A percentile compares a stretch with the other conserved stretches of the same genome.
phyloP scores from a whole-genome alignment of 2,797 vertebrate species.

The Thamnophis elegans region DNA sequence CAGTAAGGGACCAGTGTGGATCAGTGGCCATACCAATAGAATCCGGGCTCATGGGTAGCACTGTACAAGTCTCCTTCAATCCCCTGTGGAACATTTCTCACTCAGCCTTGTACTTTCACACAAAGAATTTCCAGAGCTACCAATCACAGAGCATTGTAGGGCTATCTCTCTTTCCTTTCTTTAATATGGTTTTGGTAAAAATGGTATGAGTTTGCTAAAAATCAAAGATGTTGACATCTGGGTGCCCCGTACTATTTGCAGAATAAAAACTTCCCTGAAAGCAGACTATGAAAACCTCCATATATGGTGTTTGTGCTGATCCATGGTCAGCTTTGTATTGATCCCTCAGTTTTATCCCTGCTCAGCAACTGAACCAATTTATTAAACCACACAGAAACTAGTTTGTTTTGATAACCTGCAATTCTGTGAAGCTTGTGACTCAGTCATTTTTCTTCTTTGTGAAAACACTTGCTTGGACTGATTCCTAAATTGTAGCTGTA shows the following conservation, averaged over 20 bases:
- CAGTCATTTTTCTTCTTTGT: background rate
- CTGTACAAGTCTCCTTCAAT: background rate
- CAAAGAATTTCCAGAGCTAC: background rate
- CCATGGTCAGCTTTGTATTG: background rate
- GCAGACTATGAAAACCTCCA: background rate
- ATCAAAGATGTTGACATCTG: background rate
- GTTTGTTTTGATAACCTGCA: background rate
- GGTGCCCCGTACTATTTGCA: background rate
- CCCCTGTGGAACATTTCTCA: background rate
- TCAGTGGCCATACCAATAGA: no score
- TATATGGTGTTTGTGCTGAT: background rate
- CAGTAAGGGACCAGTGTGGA: no score
- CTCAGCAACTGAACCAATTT: background rate
- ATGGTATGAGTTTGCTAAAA: background rate
- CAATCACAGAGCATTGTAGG: background rate
- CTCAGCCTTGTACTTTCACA: background rate
- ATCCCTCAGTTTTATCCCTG: background rate
- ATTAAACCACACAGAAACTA: background rate
- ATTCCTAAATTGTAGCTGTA: background rate
- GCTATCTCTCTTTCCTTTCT: background rate
- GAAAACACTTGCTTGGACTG: background rate
- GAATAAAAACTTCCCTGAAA: background rate
- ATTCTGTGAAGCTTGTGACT: background rate
- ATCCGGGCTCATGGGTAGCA: rapidly evolving
- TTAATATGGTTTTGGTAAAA: background rate